Evolutionary conservation across 2,113 vertebrate genomes (phyloP), one percentile per base, ranked within the genome.

Genomic region (Rhodinocichla rosea): DNA sequence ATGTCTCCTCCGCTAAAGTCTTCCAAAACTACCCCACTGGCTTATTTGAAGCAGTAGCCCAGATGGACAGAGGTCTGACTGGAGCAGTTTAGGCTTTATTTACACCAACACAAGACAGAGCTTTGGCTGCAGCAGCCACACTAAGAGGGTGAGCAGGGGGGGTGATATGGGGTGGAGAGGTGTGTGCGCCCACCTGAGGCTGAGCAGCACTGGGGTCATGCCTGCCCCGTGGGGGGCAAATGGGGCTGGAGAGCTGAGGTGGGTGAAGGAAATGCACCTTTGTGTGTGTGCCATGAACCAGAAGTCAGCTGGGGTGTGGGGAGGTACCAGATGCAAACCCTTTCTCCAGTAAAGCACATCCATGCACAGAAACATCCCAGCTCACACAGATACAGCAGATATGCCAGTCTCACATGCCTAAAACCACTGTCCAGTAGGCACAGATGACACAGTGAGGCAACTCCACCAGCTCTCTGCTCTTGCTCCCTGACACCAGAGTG

Each of bases 271-370:
- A 50, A 84, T 1, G 1, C n/a, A 40, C 14, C 6, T 40, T 10
- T n/a, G 39, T 39, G 40, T 6, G 0, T 57, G 24, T 22, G 14
- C 20, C 28, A 7, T 9, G 33, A 53, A 8, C n/a, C 1, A 1
- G 4, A 9, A 65, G 10, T 10, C n/a, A 62, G 5, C 5, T 86
- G 33, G n/a, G 22, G 6, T 4, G 5, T 15, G 27, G 13, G 13
- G 21, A 74, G 23, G n/a, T 62, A 11, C 0, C 1, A 22, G 7
- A 7, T 69, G 17, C 40, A 84, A 78, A 40, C 23, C 32, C 11
- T 23, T 65, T 32, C 70, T 81, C 33, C 69, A 11, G 13, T 9
- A 52, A 59, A 59, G 47, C 11, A 45, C 15, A 27, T 60, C 44
- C 27, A 55, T 4, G 27, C 39, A 32, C 71, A 40, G 45, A 60